phyloP scores from a whole-genome alignment of 2,888 invertebrate species.

The Ochlodes sylvanus region DNA sequence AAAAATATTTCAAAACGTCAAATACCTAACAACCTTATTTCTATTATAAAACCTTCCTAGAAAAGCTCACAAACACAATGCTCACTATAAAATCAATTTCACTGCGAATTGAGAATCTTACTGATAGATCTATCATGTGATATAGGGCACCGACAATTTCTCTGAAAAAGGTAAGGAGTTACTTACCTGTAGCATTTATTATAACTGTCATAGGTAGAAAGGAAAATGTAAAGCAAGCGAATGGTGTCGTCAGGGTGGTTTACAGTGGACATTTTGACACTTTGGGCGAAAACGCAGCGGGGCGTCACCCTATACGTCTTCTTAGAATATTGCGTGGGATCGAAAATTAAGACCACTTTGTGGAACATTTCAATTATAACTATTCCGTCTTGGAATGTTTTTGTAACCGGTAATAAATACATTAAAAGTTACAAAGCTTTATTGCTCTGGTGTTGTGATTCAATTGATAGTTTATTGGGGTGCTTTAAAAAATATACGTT shows the following conservation, averaged over 20 bases:
- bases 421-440: slow-evolving; percentile 23
- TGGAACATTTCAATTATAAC: slow-evolving; percentile 69
- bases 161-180: slow-evolving; percentile 23
- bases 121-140: slow-evolving; percentile 67
- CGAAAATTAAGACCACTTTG: slow-evolving; percentile 68
- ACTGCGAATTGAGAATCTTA: slow-evolving; percentile 58
- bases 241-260: slow-evolving; percentile 63
- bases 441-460: slow-evolving; percentile 7
- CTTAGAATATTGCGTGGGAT: slow-evolving; percentile 77
- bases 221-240: slow-evolving; percentile 38
- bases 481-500: slow-evolving; percentile 13
- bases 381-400: slow-evolving; percentile 32
- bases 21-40: slow-evolving; percentile 68
- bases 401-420: slow-evolving; percentile 25
- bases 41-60: slow-evolving; percentile 63
- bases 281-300: slow-evolving; percentile 79
- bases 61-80: slow-evolving; percentile 67
- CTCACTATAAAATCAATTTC: slow-evolving; percentile 64
- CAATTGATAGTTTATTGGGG: slow-evolving; percentile 19
- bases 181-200: slow-evolving; percentile 21
- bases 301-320: slow-evolving; percentile 72
- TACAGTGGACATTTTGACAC: slow-evolving; percentile 80
- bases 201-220: slow-evolving; percentile 13
- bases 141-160: slow-evolving; percentile 65
- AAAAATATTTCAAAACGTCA: neutral